Conservation (phyloP, 2,888 invertebrate genomes). For the Calliscelio sp. region DNA sequence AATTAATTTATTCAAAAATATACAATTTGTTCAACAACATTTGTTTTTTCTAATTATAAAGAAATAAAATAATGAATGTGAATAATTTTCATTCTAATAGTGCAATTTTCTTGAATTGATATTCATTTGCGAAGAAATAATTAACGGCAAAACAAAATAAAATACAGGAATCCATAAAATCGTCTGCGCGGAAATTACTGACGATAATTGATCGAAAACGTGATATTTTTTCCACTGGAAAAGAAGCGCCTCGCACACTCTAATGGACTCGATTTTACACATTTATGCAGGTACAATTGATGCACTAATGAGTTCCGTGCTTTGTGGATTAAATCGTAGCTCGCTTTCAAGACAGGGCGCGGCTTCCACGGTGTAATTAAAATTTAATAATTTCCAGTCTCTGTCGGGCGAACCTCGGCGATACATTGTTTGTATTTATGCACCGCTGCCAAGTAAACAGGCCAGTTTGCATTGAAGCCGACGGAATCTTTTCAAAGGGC, state of each 20-base stretch:
- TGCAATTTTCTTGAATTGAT: neutral
- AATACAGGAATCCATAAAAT: neutral
- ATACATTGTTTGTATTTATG: conserved; percentile 51
- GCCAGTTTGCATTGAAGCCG: conserved; percentile 23
- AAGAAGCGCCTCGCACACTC: neutral
- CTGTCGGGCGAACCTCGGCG: neutral
- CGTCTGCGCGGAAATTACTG: neutral
- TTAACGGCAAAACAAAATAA: neutral
- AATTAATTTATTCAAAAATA: no score
- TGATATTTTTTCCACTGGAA: conserved; percentile 13
- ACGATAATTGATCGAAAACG: conserved; percentile 28
- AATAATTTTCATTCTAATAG: no score
- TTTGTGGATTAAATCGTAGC: conserved; percentile 42
- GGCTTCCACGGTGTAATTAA: conserved; percentile 37
- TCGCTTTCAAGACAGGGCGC: conserved; percentile 17
- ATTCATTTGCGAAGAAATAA: no score
- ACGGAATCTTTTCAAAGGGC: conserved; percentile 30
- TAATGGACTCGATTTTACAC: conserved; percentile 34
- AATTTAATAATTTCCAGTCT: conserved; percentile 56
- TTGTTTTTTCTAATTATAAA: no score
- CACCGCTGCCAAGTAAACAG: conserved; percentile 17
- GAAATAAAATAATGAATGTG: no score
- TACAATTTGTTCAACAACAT: no score
- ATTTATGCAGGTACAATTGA: conserved; percentile 53
- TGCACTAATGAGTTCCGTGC: conserved; percentile 48